phyloP scores from a whole-genome alignment of 2,113 vertebrate genomes.

The Ginglymostoma cirratum region DNA sequence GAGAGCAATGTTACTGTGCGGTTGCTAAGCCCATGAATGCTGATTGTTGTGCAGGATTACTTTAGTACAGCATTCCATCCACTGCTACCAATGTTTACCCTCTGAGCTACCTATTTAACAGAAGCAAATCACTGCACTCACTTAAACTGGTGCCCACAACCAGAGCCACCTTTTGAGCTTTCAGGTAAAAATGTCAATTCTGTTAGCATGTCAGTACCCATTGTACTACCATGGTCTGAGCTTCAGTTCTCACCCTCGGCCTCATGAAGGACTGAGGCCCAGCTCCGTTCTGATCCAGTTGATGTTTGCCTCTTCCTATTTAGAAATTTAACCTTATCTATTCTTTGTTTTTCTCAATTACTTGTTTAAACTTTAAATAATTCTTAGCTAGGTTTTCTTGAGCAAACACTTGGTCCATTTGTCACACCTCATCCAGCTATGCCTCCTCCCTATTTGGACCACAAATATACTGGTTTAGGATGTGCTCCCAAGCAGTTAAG shows the following conservation, averaged over 20 bases:
- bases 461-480: no score
- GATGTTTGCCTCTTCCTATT: not conserved
- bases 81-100: not conserved
- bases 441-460: no score
- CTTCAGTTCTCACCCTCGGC: no score
- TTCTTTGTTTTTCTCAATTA: not conserved
- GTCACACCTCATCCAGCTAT: no score
- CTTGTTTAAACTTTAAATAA: not conserved
- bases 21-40: not conserved
- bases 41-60: not conserved
- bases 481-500: no score
- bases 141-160: not conserved
- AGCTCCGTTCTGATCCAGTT: no score
- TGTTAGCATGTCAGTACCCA: not conserved
- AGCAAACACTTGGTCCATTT: no score
- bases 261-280: no score
- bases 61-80: not conserved
- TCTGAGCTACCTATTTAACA: not conserved
- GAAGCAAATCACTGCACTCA: not conserved
- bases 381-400: no score
- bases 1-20: not conserved
- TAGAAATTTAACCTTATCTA: not conserved
- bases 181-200: not conserved
- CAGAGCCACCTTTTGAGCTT: not conserved
- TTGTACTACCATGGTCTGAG: not conserved